Conservation (phyloP, 2,113 vertebrate genomes). For the Solea senegalensis region DNA sequence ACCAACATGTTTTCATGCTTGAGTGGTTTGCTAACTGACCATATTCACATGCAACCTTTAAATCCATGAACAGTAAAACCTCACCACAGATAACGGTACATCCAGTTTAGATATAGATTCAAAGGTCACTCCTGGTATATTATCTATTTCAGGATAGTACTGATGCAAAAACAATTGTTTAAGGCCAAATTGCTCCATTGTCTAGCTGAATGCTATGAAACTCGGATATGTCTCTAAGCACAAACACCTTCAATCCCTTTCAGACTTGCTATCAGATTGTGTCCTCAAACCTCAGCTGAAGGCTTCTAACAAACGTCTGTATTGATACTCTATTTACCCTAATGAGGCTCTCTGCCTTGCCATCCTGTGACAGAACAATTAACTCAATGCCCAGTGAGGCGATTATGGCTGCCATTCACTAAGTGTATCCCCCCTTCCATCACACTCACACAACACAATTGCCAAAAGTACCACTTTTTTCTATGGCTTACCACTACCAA, state of each 20-base stretch:
- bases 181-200: neutral
- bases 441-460: neutral
- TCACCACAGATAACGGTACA: neutral
- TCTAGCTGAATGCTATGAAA: neutral
- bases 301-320: neutral
- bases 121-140: neutral
- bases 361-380: slow-evolving; percentile 3
- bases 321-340: slow-evolving; percentile 2
- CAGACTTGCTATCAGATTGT: too few species aligned
- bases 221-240: neutral
- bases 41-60: slow-evolving; percentile 19
- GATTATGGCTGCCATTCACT: neutral
- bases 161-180: neutral
- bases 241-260: neutral
- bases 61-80: neutral
- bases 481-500: neutral
- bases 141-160: neutral
- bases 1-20: slow-evolving; percentile 72
- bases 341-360: neutral
- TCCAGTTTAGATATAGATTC: neutral
- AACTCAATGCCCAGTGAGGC: neutral
- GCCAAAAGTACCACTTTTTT: too few species aligned
- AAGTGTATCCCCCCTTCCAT: neutral
- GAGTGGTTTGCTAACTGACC: slow-evolving; percentile 71
- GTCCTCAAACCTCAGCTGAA: too few species aligned